These are phyloP conservation scores for Apis laboriosa DNA, from an alignment of 1,140 invertebrate species.

Conservation along the genomic window DNA sequence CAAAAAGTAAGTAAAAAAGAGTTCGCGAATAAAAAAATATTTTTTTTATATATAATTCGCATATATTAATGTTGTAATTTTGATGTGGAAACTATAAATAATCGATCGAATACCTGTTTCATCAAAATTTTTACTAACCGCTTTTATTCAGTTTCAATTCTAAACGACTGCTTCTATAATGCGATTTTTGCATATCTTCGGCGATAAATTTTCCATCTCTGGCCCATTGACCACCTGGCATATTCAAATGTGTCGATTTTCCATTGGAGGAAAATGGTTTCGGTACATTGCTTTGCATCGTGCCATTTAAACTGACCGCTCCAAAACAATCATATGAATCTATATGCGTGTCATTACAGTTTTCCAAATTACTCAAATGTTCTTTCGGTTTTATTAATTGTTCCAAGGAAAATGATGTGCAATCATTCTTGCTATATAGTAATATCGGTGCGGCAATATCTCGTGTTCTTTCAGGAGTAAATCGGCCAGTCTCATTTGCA, in stretches of 20 bases:
- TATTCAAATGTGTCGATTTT: constrained; percentile 84
- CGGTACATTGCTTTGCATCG: constrained; percentile 89
- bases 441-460: constrained; percentile 84
- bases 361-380: not conserved
- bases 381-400: not conserved
- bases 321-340: constrained; percentile 87
- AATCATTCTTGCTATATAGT: constrained; percentile 69
- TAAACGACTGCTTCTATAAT: constrained; percentile 72
- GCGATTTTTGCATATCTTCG: constrained; percentile 84
- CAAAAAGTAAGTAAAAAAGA: not conserved
- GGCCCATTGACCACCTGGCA: constrained; percentile 87
- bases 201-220: constrained; percentile 86
- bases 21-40: not conserved
- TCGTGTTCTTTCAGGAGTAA: constrained; percentile 83
- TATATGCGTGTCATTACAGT: constrained; percentile 81
- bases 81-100: too few species aligned
- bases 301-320: constrained; percentile 84
- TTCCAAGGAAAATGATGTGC: not conserved
- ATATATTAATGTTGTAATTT: not conserved
- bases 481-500: constrained; percentile 82
- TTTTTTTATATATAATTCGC: not conserved
- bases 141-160: not conserved
- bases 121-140: constrained; percentile 3
- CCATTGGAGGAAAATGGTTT: constrained; percentile 84
- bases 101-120: not conserved